These are phyloP conservation scores for Fukomys damarensis DNA, from an alignment of 2,113 vertebrate species.

Conservation along the genomic window DNA sequence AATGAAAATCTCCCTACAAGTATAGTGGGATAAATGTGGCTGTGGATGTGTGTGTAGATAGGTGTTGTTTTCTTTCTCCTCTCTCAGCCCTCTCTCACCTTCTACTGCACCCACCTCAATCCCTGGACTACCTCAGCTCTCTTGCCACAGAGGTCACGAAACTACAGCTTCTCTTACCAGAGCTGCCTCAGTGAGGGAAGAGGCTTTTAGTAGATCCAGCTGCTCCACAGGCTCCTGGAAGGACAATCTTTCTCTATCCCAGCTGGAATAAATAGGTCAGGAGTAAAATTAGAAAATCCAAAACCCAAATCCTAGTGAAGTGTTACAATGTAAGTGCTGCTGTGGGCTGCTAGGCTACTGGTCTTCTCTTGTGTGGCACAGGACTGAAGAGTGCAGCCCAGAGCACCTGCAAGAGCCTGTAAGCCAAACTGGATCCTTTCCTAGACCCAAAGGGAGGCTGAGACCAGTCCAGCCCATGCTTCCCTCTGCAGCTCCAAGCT, in stretches of 20 bases:
- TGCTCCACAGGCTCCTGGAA: neutral
- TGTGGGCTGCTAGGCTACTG: neutral
- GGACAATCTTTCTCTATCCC: neutral
- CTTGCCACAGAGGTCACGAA: neutral
- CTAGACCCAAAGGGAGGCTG: neutral
- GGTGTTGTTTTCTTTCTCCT: neutral
- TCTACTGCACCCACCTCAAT: neutral
- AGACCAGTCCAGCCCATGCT: neutral
- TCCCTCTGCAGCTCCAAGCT: neutral
- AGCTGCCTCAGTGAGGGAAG: neutral
- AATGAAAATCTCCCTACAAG: neutral
- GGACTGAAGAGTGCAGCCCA: neutral
- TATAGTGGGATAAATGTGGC: rapidly evolving
- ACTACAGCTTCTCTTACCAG: neutral
- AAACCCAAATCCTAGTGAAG: neutral
- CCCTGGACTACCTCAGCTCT: neutral
- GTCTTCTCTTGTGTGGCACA: rapidly evolving
- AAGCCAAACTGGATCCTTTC: neutral
- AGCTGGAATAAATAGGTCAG: neutral
- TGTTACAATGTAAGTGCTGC: neutral
- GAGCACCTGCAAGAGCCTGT: neutral
- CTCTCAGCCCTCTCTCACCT: neutral
- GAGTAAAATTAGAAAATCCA: neutral
- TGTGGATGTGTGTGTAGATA: neutral
- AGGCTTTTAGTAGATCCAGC: neutral